Evolutionary conservation across 2,113 vertebrate species (phyloP), one percentile per base, ranked within the genome.

Genomic region (Chaenogobius annularis): DNA sequence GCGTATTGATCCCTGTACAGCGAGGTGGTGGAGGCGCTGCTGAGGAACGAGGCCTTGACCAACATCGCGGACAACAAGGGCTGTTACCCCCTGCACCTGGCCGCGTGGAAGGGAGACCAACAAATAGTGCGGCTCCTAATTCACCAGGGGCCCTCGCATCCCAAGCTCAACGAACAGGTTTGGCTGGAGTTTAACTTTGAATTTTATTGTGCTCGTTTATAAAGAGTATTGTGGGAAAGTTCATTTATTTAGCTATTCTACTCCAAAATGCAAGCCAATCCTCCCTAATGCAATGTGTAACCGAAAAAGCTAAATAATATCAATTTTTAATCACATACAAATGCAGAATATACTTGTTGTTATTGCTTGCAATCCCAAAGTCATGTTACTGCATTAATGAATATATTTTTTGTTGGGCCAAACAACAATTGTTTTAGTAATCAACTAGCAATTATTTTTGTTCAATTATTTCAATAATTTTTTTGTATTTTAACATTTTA

Each of bases 41-140:
- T 99, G 81, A 94, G 96, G 81, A 98, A 98, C 0, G 98, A 99
- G 1, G 98, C 97, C 0, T 91, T 96, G 64, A 98, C 97, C 80
- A 99, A 99, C 8, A 96, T 98, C 15, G 96, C 97, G 0, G 98
- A 99, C 81, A 96, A 94, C 66, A 99, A 99, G 86, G 98, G 98
- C 90, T 99, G 98, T 76, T 99, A 97, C 88, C 97, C 98, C 0
- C 94, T 99, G 73, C 98, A 99, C 78, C 87, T 99, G 91, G 98
- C 98, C 3, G 98, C 98, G 0, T 99, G 98, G 97, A 98, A 98
- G 73, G 98, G 97, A 73, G 98, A 99, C 19, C 94, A 97, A 68
- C 94, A 94, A 56, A 99, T 99, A 67, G 98, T 99, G 77, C 93
- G 93, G 63, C 90, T 98, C 79, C 97, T 99, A 82, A 95, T 99